These are phyloP conservation scores for Pediacus dermestoides DNA, from an alignment of 2,888 invertebrate genomes.

Conservation along the genomic window DNA sequence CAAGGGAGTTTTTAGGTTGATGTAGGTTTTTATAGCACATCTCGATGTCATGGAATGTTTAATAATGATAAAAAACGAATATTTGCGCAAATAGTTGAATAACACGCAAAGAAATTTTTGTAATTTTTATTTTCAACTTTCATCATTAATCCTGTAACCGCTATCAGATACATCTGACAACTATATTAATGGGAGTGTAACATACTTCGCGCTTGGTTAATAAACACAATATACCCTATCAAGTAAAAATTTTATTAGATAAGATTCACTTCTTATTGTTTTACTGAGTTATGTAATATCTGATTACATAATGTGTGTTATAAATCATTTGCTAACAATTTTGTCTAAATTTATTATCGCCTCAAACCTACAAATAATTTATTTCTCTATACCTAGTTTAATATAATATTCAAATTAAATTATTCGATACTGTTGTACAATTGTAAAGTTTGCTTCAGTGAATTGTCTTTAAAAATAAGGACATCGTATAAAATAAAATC, in stretches of 20 bases:
- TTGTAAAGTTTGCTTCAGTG: too few species aligned
- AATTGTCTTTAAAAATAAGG: too few species aligned
- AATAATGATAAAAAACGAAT: background rate
- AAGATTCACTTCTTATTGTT: too few species aligned
- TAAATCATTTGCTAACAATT: too few species aligned
- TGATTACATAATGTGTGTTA: too few species aligned
- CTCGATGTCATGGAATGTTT: background rate
- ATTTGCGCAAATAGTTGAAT: background rate
- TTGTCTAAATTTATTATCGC: too few species aligned
- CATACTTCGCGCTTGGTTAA: slow-evolving; percentile 16
- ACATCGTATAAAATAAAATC: slow-evolving; percentile 12
- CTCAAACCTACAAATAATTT: too few species aligned
- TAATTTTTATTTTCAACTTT: background rate
- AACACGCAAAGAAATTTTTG: background rate
- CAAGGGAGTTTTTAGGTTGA: too few species aligned
- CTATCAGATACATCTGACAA: slow-evolving; percentile 1
- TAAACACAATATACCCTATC: background rate
- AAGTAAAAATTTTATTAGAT: background rate
- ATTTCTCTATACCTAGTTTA: too few species aligned
- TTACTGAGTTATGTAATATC: too few species aligned
- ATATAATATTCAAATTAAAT: too few species aligned
- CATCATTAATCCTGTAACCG: slow-evolving; percentile 1
- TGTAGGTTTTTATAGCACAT: slow-evolving; percentile 1
- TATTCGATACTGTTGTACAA: too few species aligned
- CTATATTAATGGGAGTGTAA: slow-evolving; percentile 4